Conservation (phyloP, 2,888 invertebrate genomes). For the Acrobasis repandana region DNA sequence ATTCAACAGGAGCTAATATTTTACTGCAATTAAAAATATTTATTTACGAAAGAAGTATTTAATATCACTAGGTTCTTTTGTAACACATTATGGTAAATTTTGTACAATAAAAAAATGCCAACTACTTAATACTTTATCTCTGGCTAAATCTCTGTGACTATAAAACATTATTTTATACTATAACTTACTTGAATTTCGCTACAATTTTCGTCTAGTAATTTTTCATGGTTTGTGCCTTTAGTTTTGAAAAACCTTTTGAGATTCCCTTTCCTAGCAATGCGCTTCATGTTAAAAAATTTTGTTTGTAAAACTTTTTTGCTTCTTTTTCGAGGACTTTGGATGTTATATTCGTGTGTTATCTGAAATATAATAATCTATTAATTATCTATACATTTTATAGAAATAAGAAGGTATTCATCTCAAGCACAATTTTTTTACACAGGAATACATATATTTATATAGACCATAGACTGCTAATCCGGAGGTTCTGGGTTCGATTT, state of each 20-base stretch:
- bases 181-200: conserved; percentile 29
- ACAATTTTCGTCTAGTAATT: conserved; percentile 40
- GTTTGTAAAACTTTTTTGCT: conserved; percentile 55
- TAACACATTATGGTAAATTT: too few relatives aligned
- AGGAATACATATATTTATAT: too few relatives aligned
- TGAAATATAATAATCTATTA: conserved; percentile 40
- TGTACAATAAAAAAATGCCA: too few relatives aligned
- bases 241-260: conserved; percentile 41
- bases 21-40: too few relatives aligned
- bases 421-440: too few relatives aligned
- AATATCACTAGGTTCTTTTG: too few relatives aligned
- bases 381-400: not conserved
- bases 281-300: conserved; percentile 68
- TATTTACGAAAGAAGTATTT: too few relatives aligned
- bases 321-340: conserved; percentile 57
- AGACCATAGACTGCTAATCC: too few relatives aligned
- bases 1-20: not conserved
- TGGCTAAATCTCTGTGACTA: too few relatives aligned
- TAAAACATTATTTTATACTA: not conserved
- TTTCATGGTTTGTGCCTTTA: conserved; percentile 42
- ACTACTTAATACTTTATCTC: too few relatives aligned
- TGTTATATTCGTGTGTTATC: conserved; percentile 64
- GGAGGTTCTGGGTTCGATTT: too few relatives aligned
- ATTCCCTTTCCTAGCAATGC: conserved; percentile 42
- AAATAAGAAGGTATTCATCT: not conserved